Base-by-base conservation (phyloP, 2,113 vertebrate species). In the Anhinga rufa region DNA sequence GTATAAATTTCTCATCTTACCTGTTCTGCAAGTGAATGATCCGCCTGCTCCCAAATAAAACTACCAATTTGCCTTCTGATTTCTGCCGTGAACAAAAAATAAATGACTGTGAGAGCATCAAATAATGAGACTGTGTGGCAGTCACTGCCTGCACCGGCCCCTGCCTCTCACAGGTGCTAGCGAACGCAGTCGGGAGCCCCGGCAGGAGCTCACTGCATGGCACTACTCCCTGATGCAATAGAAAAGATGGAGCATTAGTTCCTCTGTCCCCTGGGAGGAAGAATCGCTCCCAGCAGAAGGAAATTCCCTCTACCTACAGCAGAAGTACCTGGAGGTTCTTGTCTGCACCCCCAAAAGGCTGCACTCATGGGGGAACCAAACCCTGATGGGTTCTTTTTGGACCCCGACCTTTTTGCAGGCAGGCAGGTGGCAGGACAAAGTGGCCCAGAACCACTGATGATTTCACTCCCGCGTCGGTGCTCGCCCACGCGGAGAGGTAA, bases 11-110 rank as follows among this genome's bases (percentile, higher is more conserved):
- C 82, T 93, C 28, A 25, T 93, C 86, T 96, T 95, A 98, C 98
- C 98, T 98, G 93, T 46, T 96, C 84, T 60, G 54, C 52, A 9
- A 17, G 69, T 34, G 82, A 54, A 55, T 88, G 14, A 28, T 90
- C 92, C 2, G 62, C 66, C 87, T 97, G 97, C 94, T 98, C 98
- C 98, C 98, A 98, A 29, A 98, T 97, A 88, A 98, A 98, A 38
- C 7, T 62, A 46, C 98, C 98, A 17, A 98, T 97, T 94, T 97
- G 93, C 82, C 74, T 95, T 93, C 97, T 98, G 97, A 98, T 98
- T 96, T 98, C 98, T 98, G 96, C 95, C 44, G 18, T 16, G 58
- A 91, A 69, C 9, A 70, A 87, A 80, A 78, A 90, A 90, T 2
- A 80, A 92, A 32, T 20, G 26, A 64, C 29, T 4, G 15, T n/a